Evolutionary conservation across 2,797 vertebrate genomes (phyloP).

Genomic region (Oryzias sinensis): DNA sequence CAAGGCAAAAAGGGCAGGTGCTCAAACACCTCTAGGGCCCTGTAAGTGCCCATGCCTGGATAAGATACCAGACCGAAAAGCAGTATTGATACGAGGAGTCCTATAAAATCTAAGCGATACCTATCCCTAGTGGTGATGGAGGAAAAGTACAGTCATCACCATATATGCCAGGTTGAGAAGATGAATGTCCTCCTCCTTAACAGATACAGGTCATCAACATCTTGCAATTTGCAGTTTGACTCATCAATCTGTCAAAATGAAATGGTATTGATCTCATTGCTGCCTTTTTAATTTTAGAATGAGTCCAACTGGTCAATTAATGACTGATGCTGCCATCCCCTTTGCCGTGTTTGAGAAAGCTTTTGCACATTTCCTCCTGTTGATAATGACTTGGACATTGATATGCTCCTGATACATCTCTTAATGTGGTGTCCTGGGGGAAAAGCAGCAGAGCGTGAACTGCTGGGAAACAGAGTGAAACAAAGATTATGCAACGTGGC

Average conservation of each 20-base stretch:
- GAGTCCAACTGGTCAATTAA: conserved; percentile 1
- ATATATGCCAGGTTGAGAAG: neutral
- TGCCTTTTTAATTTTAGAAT: conserved; percentile 8
- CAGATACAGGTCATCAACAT: conserved; percentile 4
- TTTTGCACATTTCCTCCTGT: conserved; percentile 14
- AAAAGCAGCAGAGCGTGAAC: conserved; percentile 15
- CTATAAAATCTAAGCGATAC: too few relatives aligned
- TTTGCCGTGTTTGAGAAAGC: neutral
- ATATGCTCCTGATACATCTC: conserved; percentile 9
- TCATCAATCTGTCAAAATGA: conserved; percentile 3
- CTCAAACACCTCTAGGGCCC: too few relatives aligned
- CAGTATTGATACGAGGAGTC: too few relatives aligned
- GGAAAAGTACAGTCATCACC: neutral
- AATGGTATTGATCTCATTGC: conserved; percentile 6
- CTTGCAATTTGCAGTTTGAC: conserved; percentile 4
- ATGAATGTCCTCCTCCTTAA: neutral
- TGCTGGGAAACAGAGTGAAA: conserved; percentile 30
- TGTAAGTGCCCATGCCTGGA: too few relatives aligned
- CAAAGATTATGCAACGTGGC: conserved; percentile 44
- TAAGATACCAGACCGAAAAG: too few relatives aligned
- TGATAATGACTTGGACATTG: conserved; percentile 4
- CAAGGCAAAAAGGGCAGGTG: too few relatives aligned
- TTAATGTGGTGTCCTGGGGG: conserved; percentile 4
- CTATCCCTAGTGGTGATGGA: neutral
- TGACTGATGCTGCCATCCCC: conserved; percentile 1